Conservation (phyloP, 2,797 vertebrate species). For the Microhierax caerulescens region DNA sequence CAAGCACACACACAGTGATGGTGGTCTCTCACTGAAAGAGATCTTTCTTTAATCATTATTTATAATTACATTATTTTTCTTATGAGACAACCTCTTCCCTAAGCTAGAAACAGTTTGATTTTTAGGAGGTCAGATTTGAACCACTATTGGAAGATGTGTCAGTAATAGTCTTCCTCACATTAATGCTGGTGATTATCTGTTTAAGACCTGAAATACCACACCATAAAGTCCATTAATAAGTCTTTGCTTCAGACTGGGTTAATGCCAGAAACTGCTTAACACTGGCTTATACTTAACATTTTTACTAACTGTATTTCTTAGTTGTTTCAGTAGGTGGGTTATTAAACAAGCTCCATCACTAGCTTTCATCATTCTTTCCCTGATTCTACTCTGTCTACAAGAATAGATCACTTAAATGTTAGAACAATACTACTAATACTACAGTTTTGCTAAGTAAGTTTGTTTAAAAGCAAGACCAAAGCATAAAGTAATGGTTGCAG, state of each 20-base stretch:
- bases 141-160: not conserved
- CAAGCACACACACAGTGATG: accelerated
- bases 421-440: not conserved
- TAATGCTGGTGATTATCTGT: not conserved
- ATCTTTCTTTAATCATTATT: not conserved
- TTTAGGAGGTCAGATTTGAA: not conserved
- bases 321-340: not conserved
- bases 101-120: not conserved
- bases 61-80: not conserved
- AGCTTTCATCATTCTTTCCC: not conserved
- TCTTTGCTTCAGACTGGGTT: not conserved
- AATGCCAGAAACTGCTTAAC: not conserved
- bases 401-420: not conserved
- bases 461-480: not conserved
- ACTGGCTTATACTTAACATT: not conserved
- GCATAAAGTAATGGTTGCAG: not conserved
- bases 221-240: not conserved
- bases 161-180: not conserved
- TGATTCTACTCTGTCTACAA: not conserved
- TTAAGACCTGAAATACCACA: not conserved
- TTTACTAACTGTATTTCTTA: not conserved
- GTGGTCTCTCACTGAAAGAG: not conserved
- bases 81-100: not conserved
- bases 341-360: not conserved
- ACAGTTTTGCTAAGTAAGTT: not conserved